A percentile compares a stretch with the other conserved stretches of the same genome.
phyloP scores from a whole-genome alignment of 37 sponge, comb jelly and placozoan species.

The Aphrocallistes beatrix region DNA sequence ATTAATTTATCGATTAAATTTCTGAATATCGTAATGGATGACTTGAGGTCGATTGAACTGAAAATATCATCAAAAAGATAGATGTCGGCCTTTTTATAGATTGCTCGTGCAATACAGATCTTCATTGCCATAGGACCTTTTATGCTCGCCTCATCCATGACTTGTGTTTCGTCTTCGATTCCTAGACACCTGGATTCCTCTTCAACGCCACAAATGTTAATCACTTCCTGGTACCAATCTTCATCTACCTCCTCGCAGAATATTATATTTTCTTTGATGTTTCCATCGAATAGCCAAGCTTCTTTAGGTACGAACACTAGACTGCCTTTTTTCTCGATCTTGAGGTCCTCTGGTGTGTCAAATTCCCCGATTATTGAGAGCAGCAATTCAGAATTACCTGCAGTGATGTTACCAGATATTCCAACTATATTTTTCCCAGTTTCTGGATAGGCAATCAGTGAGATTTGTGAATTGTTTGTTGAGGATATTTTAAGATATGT shows the following conservation, averaged over 20 bases:
- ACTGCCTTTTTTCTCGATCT: not conserved
- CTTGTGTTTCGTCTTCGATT: not conserved
- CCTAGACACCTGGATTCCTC: not conserved
- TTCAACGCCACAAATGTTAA: not conserved
- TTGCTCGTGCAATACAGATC: not conserved
- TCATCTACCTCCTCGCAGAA: not conserved
- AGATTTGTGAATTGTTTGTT: not conserved
- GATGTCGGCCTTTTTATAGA: not conserved
- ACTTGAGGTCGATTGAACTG: not conserved
- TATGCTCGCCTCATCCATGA: not conserved
- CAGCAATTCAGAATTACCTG: not conserved
- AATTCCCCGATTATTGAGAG: not conserved
- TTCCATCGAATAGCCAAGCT: not conserved
- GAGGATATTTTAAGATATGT: not conserved
- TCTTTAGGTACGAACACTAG: not conserved
- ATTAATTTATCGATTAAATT: not conserved
- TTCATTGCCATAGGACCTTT: constrained; percentile 9
- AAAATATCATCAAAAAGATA: not conserved
- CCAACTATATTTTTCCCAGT: not conserved
- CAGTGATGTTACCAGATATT: not conserved
- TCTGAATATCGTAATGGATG: not conserved
- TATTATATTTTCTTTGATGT: not conserved
- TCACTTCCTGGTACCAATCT: not conserved
- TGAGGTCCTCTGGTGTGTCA: not conserved
- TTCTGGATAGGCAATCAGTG: not conserved